phyloP scores from a whole-genome alignment of 53 echinoderm and acorn worm species.

The Holothuria scabra region DNA sequence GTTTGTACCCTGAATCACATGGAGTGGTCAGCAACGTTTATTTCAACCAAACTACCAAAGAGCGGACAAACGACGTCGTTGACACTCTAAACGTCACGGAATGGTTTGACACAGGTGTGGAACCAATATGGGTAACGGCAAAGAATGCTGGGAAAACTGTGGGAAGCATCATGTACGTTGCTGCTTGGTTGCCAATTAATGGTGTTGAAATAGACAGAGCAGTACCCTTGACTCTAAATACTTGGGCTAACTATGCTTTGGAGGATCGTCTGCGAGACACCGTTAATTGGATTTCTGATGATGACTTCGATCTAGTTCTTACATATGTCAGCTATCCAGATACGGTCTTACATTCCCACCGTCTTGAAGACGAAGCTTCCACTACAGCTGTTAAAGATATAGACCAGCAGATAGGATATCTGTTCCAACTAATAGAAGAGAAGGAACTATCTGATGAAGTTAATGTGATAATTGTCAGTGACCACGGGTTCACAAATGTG shows the following conservation, averaged over 20 bases:
- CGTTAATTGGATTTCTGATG: constrained; percentile 11
- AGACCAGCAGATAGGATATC: constrained; percentile 35
- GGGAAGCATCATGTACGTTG: constrained; percentile 52
- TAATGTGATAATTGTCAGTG: constrained; percentile 57
- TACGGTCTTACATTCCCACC: constrained; percentile 27
- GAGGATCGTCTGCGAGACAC: constrained; percentile 31
- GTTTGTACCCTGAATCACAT: constrained; percentile 55
- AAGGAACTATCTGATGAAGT: constrained; percentile 44
- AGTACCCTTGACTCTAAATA: neutral
- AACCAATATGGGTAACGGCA: constrained; percentile 64
- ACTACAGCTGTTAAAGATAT: constrained; percentile 20
- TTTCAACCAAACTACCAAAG: constrained; percentile 43
- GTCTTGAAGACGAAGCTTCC: neutral
- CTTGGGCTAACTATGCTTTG: constrained; percentile 18
- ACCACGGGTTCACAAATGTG: constrained; percentile 52
- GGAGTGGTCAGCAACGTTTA: constrained; percentile 58
- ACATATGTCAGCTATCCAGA: constrained; percentile 54
- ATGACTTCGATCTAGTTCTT: constrained; percentile 51
- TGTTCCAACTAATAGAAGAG: constrained; percentile 39
- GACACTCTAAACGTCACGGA: constrained; percentile 38
- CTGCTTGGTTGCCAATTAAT: constrained; percentile 47
- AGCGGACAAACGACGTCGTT: constrained; percentile 30
- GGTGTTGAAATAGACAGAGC: constrained; percentile 35
- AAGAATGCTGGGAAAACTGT: constrained; percentile 53
- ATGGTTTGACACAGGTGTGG: constrained; percentile 58